These are phyloP conservation scores for Melanocharis versteri DNA, from an alignment of 2,113 vertebrate genomes.

Conservation along the genomic window DNA sequence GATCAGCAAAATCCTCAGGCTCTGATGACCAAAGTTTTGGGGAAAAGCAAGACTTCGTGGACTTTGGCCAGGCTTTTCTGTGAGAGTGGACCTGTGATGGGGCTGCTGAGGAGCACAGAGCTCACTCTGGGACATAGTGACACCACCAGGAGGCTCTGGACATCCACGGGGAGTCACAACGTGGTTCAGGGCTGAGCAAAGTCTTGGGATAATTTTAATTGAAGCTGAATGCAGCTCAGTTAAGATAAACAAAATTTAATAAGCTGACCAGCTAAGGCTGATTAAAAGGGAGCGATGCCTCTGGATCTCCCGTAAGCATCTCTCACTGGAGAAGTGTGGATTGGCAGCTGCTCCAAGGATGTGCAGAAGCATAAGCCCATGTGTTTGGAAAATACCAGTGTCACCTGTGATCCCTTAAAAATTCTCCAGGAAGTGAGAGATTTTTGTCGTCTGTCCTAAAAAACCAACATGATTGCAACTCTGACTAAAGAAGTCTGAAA, in stretches of 20 bases:
- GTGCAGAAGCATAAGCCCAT: accelerated
- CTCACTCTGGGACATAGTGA: not conserved
- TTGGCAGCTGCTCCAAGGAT: not conserved
- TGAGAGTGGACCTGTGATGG: not conserved
- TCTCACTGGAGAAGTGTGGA: accelerated
- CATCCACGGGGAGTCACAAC: accelerated
- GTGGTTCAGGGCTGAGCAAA: not conserved
- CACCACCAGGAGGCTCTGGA: not conserved
- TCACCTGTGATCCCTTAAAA: not conserved
- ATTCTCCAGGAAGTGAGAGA: not conserved
- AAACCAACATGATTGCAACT: accelerated
- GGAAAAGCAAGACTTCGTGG: not conserved
- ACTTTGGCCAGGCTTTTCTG: not conserved
- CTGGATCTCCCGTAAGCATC: accelerated
- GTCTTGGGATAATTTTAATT: not conserved
- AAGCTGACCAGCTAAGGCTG: not conserved
- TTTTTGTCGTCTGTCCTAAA: not conserved
- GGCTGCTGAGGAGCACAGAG: not conserved
- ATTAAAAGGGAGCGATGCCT: not conserved
- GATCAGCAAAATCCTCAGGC: not conserved
- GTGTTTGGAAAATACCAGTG: not conserved
- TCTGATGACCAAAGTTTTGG: not conserved
- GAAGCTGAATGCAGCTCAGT: not conserved
- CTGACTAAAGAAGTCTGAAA: not conserved
- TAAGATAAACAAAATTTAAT: not conserved